Evolutionary conservation across 2,888 invertebrate genomes (phyloP).

Genomic region (Epiperipatus broadwayi): DNA sequence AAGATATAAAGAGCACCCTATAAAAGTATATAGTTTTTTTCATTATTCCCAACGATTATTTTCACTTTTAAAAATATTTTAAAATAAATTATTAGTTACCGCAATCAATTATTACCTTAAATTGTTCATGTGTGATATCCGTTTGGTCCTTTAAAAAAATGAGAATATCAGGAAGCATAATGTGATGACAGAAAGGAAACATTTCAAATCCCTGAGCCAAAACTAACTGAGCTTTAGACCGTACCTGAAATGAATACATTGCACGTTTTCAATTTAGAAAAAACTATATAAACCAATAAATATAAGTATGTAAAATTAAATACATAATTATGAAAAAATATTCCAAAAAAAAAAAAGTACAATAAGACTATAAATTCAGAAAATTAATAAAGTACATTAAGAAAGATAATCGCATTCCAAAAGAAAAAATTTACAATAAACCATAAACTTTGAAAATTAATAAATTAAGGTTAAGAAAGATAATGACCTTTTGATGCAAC

Average conservation of each 20-base stretch:
- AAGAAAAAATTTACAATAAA: no score
- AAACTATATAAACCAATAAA: slow-evolving; percentile 14
- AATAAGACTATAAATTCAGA: no score
- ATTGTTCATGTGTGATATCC: slow-evolving; percentile 42
- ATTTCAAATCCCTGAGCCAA: slow-evolving; percentile 42
- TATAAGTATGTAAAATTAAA: background rate
- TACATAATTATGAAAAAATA: slow-evolving; percentile 4
- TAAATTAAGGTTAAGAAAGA: no score
- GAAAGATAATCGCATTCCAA: no score
- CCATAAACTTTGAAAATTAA: no score
- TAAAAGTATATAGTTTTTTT: slow-evolving; percentile 15
- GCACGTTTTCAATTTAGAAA: no score
- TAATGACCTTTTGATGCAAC: no score
- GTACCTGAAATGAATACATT: no score
- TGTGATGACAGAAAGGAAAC: slow-evolving; percentile 48
- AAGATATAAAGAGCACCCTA: slow-evolving; percentile 57
- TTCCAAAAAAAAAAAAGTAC: no score
- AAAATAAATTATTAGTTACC: background rate
- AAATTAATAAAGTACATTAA: no score
- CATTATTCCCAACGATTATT: background rate
- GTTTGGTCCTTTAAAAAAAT: slow-evolving; percentile 35
- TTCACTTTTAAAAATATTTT: background rate
- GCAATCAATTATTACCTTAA: slow-evolving; percentile 37
- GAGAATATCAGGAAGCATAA: slow-evolving; percentile 44
- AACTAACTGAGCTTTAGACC: slow-evolving; percentile 45